Evolutionary conservation across 2,888 invertebrate genomes (phyloP).

Genomic region (Cephus rjabovi): DNA sequence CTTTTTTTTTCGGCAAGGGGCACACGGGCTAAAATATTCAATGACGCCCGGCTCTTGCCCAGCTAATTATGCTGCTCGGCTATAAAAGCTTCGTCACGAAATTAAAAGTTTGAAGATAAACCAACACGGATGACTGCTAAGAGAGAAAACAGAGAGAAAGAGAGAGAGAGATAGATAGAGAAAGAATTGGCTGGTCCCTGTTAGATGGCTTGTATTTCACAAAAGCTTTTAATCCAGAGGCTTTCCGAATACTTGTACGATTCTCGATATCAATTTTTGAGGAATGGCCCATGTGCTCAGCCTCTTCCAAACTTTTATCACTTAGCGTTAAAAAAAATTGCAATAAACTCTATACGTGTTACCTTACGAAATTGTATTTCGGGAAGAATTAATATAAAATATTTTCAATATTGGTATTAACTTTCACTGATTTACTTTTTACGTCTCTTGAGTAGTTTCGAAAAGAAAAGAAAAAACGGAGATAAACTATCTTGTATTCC

Average conservation of each 20-base stretch:
- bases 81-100: slow-evolving; percentile 46
- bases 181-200: background rate
- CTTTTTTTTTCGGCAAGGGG: slow-evolving; percentile 40
- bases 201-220: slow-evolving; percentile 30
- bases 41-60: slow-evolving; percentile 42
- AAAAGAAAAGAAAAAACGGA: background rate
- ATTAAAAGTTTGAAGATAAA: slow-evolving; percentile 53
- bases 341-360: no score
- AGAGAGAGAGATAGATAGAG: no score
- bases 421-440: background rate
- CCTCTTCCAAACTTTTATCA: background rate
- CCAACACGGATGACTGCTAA: slow-evolving; percentile 23
- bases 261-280: slow-evolving; percentile 34
- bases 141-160: background rate
- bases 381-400: background rate
- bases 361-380: background rate
- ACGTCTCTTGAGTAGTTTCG: background rate
- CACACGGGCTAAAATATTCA: slow-evolving; percentile 54
- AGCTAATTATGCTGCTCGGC: slow-evolving; percentile 54
- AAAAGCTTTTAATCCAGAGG: slow-evolving; percentile 30
- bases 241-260: slow-evolving; percentile 26
- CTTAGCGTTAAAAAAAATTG: background rate
- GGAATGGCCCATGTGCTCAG: slow-evolving; percentile 13
- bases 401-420: background rate
- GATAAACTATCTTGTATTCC: background rate